Conservation (phyloP, 2,113 vertebrate species). For the Strigops habroptila region DNA sequence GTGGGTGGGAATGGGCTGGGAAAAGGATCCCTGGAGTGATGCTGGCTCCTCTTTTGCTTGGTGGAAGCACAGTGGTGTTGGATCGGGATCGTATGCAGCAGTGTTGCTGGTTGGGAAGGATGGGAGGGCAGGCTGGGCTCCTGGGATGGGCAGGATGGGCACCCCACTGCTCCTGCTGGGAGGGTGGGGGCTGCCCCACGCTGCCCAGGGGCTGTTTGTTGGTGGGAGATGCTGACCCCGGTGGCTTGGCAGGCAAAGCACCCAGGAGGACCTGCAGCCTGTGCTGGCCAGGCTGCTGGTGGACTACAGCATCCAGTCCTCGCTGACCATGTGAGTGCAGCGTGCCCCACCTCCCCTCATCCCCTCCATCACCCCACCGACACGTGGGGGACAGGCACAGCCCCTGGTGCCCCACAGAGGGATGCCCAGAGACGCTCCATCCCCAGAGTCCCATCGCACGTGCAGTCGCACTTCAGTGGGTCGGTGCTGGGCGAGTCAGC, state of each 20-base stretch:
- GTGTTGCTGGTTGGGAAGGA: neutral
- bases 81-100: rapidly evolving
- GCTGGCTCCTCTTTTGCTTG: neutral
- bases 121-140: neutral
- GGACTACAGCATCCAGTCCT: constrained; percentile 80
- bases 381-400: neutral
- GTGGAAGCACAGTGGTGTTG: neutral
- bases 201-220: neutral
- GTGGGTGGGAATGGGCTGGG: neutral
- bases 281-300: constrained; percentile 76
- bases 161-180: no score
- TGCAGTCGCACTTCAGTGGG: constrained; percentile 85
- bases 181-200: rapidly evolving
- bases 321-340: constrained; percentile 79
- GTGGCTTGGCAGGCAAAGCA: constrained; percentile 77
- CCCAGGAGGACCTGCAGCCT: constrained; percentile 80
- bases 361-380: neutral
- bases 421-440: neutral
- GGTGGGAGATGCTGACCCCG: neutral
- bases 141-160: neutral
- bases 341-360: neutral
- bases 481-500: constrained; percentile 88
- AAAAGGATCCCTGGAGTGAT: no score
- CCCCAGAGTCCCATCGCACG: constrained; percentile 39
- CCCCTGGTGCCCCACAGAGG: neutral